Conservation (phyloP, 2,797 vertebrate species). For the Poecilia velifera region DNA sequence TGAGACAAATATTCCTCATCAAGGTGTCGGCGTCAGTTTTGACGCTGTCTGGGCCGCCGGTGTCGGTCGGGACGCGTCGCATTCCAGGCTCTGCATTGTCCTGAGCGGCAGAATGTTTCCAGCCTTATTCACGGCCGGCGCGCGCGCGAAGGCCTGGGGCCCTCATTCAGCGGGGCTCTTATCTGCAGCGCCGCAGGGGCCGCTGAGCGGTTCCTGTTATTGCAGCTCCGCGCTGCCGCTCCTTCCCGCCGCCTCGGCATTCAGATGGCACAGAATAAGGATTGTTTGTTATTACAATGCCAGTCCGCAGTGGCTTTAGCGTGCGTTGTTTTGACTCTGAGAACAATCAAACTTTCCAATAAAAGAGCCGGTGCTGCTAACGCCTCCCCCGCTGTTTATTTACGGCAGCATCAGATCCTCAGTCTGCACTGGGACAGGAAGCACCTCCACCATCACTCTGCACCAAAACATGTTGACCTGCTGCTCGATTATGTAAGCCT, state of each 20-base stretch:
- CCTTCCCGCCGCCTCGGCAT: slow-evolving; percentile 50
- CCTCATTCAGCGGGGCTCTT: slow-evolving; percentile 79
- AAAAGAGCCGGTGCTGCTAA: slow-evolving; percentile 49
- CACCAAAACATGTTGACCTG: neutral
- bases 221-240: slow-evolving; percentile 64
- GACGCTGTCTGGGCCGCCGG: slow-evolving; percentile 6
- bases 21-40: slow-evolving; percentile 1
- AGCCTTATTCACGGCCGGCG: slow-evolving; percentile 41
- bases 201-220: slow-evolving; percentile 92
- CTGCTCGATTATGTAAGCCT: neutral
- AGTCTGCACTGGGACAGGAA: slow-evolving; percentile 31
- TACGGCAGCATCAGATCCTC: slow-evolving; percentile 32
- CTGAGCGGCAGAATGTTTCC: slow-evolving; percentile 25
- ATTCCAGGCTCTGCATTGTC: slow-evolving; percentile 20
- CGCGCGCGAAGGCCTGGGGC: slow-evolving; percentile 29
- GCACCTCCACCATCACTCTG: slow-evolving; percentile 12
- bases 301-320: slow-evolving; percentile 62
- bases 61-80: neutral
- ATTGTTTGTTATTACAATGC: slow-evolving; percentile 78
- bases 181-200: slow-evolving; percentile 89
- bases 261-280: slow-evolving; percentile 60
- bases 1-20: slow-evolving; percentile 22
- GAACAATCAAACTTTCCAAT: slow-evolving; percentile 75
- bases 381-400: slow-evolving; percentile 52
- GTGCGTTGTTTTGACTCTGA: slow-evolving; percentile 75